phyloP scores from a whole-genome alignment of 2,797 vertebrate species.

The Salarias fasciatus region DNA sequence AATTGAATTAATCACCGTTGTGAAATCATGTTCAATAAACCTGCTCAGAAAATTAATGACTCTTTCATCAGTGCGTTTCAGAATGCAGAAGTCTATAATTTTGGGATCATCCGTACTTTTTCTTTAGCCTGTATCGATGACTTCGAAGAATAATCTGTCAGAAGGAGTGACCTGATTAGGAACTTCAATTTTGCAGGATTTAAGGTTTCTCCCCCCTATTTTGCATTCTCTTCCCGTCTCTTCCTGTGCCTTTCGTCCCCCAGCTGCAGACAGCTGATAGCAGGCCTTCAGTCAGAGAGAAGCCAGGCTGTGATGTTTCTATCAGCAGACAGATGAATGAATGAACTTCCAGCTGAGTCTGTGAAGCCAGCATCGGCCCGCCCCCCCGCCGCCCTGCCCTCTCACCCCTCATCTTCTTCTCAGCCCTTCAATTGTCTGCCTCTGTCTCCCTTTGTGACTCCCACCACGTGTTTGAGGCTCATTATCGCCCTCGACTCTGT shows the following conservation, averaged over 20 bases:
- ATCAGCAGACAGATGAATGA: conserved; percentile 1
- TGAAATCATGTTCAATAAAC: too few species aligned
- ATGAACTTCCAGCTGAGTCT: conserved; percentile 12
- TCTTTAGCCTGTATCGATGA: too few species aligned
- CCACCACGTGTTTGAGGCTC: not conserved
- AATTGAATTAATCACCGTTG: too few species aligned
- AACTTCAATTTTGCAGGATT: not conserved
- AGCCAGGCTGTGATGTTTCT: conserved; percentile 16
- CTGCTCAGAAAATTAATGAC: too few species aligned
- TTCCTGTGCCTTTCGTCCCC: not conserved
- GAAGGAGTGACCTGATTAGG: too few species aligned
- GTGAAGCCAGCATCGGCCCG: conserved; percentile 1
- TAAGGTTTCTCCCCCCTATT: not conserved
- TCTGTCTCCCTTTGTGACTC: not conserved
- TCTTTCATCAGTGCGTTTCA: too few species aligned
- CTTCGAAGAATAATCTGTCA: too few species aligned
- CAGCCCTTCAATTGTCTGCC: not conserved
- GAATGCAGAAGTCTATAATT: too few species aligned
- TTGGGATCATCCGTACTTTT: too few species aligned
- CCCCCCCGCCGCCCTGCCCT: not conserved
- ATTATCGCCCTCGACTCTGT: not conserved
- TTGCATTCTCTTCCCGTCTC: not conserved
- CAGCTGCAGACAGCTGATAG: conserved; percentile 24
- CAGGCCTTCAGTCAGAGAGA: conserved; percentile 15
- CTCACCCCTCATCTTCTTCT: not conserved